Percentiles rank a stretch among this genome's conserved stretches.
Conservation (phyloP, 2,888 invertebrate species). For the Dasysyrphus albostriatus region DNA sequence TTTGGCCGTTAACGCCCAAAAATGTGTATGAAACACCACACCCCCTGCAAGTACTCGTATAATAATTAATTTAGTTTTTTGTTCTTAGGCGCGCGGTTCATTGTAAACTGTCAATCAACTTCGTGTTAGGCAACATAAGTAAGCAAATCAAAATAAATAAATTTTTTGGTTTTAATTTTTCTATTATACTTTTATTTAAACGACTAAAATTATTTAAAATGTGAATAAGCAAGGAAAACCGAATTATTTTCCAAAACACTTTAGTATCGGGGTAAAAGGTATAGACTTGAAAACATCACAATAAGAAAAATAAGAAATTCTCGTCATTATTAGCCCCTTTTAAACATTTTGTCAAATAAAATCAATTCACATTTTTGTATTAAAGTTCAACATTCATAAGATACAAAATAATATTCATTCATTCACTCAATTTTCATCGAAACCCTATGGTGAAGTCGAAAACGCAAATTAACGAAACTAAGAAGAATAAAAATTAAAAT, state of each 20-base stretch:
- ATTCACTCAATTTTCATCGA: conserved; percentile 53
- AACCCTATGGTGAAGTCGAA: conserved; percentile 19
- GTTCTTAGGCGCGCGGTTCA: no score
- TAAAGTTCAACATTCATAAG: conserved; percentile 56
- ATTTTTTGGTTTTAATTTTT: background rate
- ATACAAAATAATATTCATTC: conserved; percentile 58
- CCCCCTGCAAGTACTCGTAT: no score
- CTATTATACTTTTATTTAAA: conserved; percentile 39
- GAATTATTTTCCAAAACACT: background rate
- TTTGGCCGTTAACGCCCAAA: no score
- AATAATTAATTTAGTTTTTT: no score
- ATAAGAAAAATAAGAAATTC: conserved; percentile 44
- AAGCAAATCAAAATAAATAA: no score
- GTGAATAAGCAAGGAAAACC: conserved; percentile 46
- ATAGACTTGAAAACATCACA: conserved; percentile 24
- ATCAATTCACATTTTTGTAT: conserved; percentile 46
- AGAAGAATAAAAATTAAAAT: background rate
- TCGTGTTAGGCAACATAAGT: no score
- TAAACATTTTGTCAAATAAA: conserved; percentile 23
- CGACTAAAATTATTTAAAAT: conserved; percentile 31
- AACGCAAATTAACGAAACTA: conserved; percentile 33
- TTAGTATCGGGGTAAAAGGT: background rate
- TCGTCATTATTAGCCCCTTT: conserved; percentile 7
- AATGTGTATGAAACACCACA: no score
- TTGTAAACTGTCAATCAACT: no score